Percentiles rank a stretch among this genome's conserved stretches.
Evolutionary conservation across 2,888 invertebrate genomes (phyloP).

Genomic region (Baronia brevicornis): DNA sequence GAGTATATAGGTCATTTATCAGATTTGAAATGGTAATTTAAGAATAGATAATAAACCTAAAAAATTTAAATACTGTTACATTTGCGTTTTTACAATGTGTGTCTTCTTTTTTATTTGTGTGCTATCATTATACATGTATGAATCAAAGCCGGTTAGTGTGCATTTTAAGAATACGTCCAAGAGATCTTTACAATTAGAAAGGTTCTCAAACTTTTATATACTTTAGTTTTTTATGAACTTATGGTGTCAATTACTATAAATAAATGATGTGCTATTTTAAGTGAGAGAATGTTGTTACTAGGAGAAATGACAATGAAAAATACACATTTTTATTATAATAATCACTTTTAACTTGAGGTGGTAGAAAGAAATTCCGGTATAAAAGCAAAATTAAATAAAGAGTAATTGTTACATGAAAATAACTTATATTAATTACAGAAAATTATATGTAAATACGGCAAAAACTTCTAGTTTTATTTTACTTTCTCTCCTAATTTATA

Average conservation of each 20-base stretch:
- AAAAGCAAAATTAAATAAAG: too few relatives aligned
- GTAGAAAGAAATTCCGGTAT: too few relatives aligned
- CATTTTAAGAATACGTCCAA: constrained; percentile 16
- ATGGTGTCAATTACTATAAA: not conserved
- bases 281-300: too few relatives aligned
- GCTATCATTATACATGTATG: constrained; percentile 5
- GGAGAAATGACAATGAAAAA: too few relatives aligned
- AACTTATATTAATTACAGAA: too few relatives aligned
- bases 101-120: not conserved
- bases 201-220: constrained; percentile 17
- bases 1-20: constrained; percentile 11
- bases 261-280: not conserved
- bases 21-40: constrained; percentile 10
- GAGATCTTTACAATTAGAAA: constrained; percentile 14
- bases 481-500: too few relatives aligned
- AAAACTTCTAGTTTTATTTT: too few relatives aligned
- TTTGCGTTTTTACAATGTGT: constrained; percentile 3
- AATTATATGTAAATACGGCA: too few relatives aligned
- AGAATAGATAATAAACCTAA: constrained; percentile 3
- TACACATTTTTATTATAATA: too few relatives aligned
- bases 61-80: constrained; percentile 6
- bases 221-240: not conserved
- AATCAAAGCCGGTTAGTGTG: constrained; percentile 15
- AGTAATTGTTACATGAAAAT: too few relatives aligned
- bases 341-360: too few relatives aligned